Percentiles rank a stretch among this genome's conserved stretches.
Evolutionary conservation across 2,797 vertebrate species (phyloP).

Genomic region (Simalia tracyae): DNA sequence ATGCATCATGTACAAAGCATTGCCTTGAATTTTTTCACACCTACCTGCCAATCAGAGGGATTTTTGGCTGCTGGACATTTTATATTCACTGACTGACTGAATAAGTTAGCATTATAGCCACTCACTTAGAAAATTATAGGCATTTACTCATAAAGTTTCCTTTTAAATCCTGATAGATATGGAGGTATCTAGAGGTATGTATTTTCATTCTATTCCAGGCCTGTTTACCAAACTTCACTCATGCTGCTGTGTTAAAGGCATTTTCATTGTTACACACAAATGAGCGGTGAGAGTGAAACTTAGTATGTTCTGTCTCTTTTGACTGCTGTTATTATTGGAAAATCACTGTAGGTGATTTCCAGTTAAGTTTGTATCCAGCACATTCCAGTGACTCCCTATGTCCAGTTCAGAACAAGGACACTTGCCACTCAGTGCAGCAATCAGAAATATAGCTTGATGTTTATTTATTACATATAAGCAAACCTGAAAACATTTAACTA

Average conservation of each 20-base stretch:
- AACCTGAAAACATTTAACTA: neutral
- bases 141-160: neutral
- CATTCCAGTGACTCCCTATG: neutral
- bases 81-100: neutral
- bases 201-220: neutral
- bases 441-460: neutral
- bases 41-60: neutral
- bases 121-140: neutral
- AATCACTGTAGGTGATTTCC: neutral
- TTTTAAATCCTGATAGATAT: neutral
- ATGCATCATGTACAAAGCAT: neutral
- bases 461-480: neutral
- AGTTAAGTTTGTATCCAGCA: neutral
- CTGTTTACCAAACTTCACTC: neutral
- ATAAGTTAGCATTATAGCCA: neutral
- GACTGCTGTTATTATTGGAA: neutral
- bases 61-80: neutral
- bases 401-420: neutral
- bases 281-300: neutral
- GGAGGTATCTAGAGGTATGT: rapidly evolving
- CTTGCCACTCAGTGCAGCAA: neutral
- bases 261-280: neutral
- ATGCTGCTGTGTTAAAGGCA: conserved; percentile 25
- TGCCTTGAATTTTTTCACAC: neutral
- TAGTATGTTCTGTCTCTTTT: neutral